These are phyloP conservation scores for Drosophila triauraria DNA, from an alignment of 1,140 invertebrate species.

Conservation along the genomic window DNA sequence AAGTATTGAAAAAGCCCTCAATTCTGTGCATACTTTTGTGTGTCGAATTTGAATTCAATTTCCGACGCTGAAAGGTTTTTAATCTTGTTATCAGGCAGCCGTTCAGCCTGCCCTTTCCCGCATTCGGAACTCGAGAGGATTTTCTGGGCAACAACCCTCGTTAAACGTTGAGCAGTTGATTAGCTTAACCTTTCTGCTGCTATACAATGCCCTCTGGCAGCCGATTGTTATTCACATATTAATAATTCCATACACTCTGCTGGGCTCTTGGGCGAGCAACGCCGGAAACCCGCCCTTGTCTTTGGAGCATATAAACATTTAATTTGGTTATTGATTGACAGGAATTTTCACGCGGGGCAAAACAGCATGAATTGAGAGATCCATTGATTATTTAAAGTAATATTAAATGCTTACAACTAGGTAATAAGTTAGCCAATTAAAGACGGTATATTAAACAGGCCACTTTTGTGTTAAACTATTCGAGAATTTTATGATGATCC, in stretches of 20 bases:
- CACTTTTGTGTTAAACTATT: background rate
- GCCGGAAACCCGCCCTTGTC: conserved; percentile 2
- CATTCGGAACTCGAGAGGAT: conserved; percentile 36
- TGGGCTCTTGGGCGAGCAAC: background rate
- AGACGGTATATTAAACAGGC: background rate
- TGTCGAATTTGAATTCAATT: conserved; percentile 83
- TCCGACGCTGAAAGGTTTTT: conserved; percentile 82
- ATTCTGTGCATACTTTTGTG: conserved; percentile 80
- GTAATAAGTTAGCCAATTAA: too few relatives aligned
- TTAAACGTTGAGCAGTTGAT: conserved; percentile 73
- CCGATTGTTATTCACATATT: conserved; percentile 51
- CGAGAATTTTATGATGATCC: background rate
- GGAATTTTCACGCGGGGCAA: conserved; percentile 6
- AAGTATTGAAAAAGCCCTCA: conserved; percentile 45
- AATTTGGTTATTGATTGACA: conserved; percentile 25
- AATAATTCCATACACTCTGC: conserved; percentile 44
- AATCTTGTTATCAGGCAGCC: conserved; percentile 76
- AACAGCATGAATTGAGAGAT: background rate
- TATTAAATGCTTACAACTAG: background rate
- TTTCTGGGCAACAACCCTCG: conserved; percentile 58
- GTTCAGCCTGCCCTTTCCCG: conserved; percentile 21
- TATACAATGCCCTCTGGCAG: conserved; percentile 36
- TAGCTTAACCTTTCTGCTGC: conserved; percentile 66
- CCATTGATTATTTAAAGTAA: background rate
- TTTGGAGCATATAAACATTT: conserved; percentile 18